phyloP scores from a whole-genome alignment of 2,888 invertebrate genomes.

The Glyphotaelius pellucidus region DNA sequence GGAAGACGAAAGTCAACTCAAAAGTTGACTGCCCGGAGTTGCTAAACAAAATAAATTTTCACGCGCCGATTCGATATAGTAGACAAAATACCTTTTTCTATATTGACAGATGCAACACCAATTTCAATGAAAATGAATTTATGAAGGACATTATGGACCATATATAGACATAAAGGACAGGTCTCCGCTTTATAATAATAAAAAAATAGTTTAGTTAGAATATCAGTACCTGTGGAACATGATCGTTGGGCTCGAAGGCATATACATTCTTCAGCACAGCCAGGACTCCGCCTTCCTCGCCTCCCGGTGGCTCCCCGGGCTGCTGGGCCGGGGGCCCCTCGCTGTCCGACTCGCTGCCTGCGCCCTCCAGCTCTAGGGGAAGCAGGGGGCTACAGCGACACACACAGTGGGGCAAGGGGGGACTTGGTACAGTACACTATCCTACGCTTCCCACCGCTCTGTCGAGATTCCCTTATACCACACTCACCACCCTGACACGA shows the following conservation, averaged over 20 bases:
- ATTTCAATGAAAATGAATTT: no score
- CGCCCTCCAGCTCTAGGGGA: slow-evolving; percentile 67
- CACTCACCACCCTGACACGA: not conserved
- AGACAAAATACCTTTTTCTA: no score
- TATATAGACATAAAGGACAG: no score
- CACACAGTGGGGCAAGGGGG: not conserved
- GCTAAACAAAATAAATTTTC: no score
- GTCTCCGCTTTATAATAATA: no score
- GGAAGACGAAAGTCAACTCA: no score
- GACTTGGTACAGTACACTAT: not conserved
- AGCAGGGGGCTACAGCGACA: not conserved
- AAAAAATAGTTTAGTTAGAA: not conserved
- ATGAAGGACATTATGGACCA: no score
- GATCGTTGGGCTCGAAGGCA: slow-evolving; percentile 75
- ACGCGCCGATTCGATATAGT: no score
- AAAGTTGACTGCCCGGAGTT: no score
- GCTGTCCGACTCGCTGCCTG: slow-evolving; percentile 72
- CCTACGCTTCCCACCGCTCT: not conserved
- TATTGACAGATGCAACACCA: no score
- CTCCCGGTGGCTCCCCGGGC: slow-evolving; percentile 67
- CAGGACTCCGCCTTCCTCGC: slow-evolving; percentile 68
- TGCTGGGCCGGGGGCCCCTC: slow-evolving; percentile 64
- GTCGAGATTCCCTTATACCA: not conserved
- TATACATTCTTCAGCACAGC: slow-evolving; percentile 71
- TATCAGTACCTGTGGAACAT: slow-evolving; percentile 75